phyloP scores from a whole-genome alignment of 2,797 vertebrate species.

The Propithecus perrieri region DNA sequence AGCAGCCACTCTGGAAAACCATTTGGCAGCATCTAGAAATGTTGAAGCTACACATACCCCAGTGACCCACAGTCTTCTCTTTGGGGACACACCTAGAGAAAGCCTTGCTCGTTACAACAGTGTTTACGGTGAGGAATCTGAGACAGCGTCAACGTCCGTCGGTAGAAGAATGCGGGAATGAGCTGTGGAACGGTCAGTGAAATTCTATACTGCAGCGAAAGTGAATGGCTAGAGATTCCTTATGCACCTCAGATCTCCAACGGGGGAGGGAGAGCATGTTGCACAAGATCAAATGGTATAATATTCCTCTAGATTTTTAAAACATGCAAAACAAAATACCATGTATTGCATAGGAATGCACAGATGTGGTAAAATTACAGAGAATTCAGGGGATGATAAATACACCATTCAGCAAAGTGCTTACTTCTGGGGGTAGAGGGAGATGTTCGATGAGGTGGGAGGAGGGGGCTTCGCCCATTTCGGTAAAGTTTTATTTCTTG shows the following conservation, averaged over 20 bases:
- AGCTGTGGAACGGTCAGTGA: background rate
- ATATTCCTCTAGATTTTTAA: background rate
- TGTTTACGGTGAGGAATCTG: background rate
- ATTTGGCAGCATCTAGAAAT: background rate
- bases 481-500: constrained; percentile 30
- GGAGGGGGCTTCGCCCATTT: background rate
- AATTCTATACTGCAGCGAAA: background rate
- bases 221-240: background rate
- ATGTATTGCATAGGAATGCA: background rate
- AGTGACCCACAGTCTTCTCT: background rate
- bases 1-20: background rate
- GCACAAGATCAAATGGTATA: background rate
- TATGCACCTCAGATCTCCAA: background rate
- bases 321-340: background rate
- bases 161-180: background rate
- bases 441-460: background rate
- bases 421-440: background rate
- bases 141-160: background rate
- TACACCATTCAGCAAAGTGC: background rate
- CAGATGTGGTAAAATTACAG: background rate
- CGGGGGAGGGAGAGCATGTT: background rate
- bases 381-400: background rate
- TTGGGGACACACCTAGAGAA: background rate
- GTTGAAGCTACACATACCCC: background rate
- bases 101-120: background rate